phyloP scores from a whole-genome alignment of 23 tunicate species.

The Trididemnum miniatum region DNA sequence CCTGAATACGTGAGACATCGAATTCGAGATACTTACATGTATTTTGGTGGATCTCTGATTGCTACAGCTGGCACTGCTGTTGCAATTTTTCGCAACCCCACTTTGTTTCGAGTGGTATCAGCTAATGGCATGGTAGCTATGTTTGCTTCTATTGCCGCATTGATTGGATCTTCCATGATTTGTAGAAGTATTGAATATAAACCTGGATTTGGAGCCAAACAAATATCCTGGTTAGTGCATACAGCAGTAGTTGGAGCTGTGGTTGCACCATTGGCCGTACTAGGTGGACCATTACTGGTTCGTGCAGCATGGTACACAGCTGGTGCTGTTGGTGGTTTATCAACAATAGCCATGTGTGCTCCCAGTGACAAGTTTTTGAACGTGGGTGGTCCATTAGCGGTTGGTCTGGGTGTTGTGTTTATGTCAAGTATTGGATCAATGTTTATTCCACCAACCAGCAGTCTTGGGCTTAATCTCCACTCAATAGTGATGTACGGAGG shows the following conservation, averaged over 20 bases:
- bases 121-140: conserved; percentile 67
- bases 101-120: conserved; percentile 75
- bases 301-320: conserved; percentile 98
- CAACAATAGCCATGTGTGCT: conserved; percentile 87
- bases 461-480: conserved; percentile 77
- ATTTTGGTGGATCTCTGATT: conserved; percentile 78
- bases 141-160: conserved; percentile 66
- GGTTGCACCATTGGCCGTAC: conserved; percentile 83
- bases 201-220: conserved; percentile 91
- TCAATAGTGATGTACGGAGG: conserved; percentile 94
- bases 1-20: conserved; percentile 85
- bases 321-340: conserved; percentile 91
- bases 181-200: conserved; percentile 87
- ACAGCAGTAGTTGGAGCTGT: conserved; percentile 96
- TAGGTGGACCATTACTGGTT: conserved; percentile 92
- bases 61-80: conserved; percentile 85
- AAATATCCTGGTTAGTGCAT: conserved; percentile 84
- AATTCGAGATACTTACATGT: conserved; percentile 81
- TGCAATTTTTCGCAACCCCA: conserved; percentile 77
- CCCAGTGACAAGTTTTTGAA: conserved; percentile 89
- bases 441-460: conserved; percentile 89
- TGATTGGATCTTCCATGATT: conserved; percentile 80
- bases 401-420: conserved; percentile 94
- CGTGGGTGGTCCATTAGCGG: conserved; percentile 95
- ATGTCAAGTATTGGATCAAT: conserved; percentile 87